Evolutionary conservation across 2,797 vertebrate genomes (phyloP).

Genomic region (Telmatherina bonti): DNA sequence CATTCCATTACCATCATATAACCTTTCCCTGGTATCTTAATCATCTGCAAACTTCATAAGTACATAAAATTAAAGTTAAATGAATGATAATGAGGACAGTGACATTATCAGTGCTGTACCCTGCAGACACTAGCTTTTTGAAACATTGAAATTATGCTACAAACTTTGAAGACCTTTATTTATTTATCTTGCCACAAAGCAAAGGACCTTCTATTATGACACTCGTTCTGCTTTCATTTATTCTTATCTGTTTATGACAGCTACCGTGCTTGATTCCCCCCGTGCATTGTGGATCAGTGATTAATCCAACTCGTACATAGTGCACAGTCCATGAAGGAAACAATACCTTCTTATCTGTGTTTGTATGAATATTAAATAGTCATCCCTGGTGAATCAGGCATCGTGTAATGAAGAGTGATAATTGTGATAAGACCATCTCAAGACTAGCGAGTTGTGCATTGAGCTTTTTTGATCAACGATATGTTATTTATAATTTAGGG

Average conservation of each 20-base stretch:
- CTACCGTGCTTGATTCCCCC: conserved; percentile 32
- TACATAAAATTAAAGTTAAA: conserved; percentile 49
- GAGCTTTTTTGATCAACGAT: conserved; percentile 47
- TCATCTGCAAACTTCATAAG: conserved; percentile 47
- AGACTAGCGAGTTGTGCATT: conserved; percentile 35
- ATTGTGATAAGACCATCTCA: conserved; percentile 44
- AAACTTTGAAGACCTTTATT: conserved; percentile 43
- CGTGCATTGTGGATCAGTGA: conserved; percentile 50
- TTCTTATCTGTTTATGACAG: conserved; percentile 58
- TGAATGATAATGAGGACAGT: conserved; percentile 38
- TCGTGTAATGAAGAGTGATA: conserved; percentile 49
- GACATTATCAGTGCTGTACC: conserved; percentile 47
- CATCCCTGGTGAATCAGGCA: conserved; percentile 28
- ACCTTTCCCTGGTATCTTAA: conserved; percentile 64
- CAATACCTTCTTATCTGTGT: conserved; percentile 64
- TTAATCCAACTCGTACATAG: conserved; percentile 60
- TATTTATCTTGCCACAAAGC: conserved; percentile 1
- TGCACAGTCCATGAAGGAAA: conserved; percentile 49
- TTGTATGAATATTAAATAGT: conserved; percentile 60
- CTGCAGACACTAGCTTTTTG: conserved; percentile 11
- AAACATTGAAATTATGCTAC: conserved; percentile 18
- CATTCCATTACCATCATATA: conserved; percentile 39
- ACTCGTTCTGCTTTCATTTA: conserved; percentile 47
- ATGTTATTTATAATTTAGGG: conserved; percentile 4
- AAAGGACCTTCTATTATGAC: conserved; percentile 15